Percentiles rank a stretch among this genome's conserved stretches.
phyloP scores from a whole-genome alignment of 2,888 invertebrate species.

The Petrophora chlorosata region DNA sequence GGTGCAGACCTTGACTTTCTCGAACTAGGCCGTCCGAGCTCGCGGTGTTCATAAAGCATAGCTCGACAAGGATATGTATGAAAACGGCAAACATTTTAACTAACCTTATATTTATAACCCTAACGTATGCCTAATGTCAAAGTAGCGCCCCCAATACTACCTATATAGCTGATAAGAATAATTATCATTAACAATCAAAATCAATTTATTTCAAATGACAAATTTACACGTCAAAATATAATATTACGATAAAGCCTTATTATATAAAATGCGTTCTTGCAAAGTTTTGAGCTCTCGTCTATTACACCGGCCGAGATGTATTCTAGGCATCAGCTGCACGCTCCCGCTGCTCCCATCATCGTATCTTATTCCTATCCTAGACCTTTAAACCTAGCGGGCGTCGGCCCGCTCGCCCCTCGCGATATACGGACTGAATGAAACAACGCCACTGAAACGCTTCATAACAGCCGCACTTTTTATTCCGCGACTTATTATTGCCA shows the following conservation, averaged over 20 bases:
- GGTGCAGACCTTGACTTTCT: constrained; percentile 28
- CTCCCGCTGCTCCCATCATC: constrained; percentile 11
- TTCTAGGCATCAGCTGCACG: neutral
- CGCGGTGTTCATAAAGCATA: constrained; percentile 20
- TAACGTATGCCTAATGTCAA: no score
- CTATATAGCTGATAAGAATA: no score
- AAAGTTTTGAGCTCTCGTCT: neutral
- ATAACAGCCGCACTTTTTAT: constrained; percentile 55
- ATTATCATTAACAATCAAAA: no score
- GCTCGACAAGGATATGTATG: no score
- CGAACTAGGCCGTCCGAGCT: constrained; percentile 25
- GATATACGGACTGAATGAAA: constrained; percentile 48
- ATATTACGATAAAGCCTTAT: no score
- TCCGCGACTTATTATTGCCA: constrained; percentile 48
- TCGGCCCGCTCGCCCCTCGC: constrained; percentile 20
- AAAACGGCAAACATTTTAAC: no score
- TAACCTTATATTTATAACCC: no score
- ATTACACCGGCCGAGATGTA: no score
- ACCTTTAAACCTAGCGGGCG: constrained; percentile 39
- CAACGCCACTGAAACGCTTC: constrained; percentile 49
- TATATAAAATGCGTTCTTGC: no score
- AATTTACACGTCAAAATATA: no score
- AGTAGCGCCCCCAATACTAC: no score
- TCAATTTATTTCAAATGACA: no score
- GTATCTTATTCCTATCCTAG: constrained; percentile 10